Percentiles rank a stretch among this genome's conserved stretches.
Evolutionary conservation across 2,888 invertebrate species (phyloP).

Genomic region (Eumacrocentrus americanus): DNA sequence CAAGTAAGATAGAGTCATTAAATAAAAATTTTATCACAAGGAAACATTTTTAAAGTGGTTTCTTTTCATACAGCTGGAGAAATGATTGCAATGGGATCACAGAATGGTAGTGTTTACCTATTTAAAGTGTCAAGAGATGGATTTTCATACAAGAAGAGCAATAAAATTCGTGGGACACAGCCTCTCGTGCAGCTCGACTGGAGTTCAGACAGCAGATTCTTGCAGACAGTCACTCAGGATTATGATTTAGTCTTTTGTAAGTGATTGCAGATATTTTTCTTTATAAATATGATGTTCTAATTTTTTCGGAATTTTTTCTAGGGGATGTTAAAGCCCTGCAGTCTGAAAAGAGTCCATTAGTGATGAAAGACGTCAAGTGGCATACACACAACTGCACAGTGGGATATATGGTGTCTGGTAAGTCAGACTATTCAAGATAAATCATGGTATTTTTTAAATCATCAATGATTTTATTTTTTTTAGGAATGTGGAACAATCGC

Average conservation of each 20-base stretch:
- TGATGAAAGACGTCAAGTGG: conserved; percentile 92
- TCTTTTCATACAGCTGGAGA: conserved; percentile 72
- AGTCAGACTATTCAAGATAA: conserved; percentile 37
- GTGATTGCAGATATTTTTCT: conserved; percentile 60
- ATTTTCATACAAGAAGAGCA: conserved; percentile 87
- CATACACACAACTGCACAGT: conserved; percentile 85
- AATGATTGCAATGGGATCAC: conserved; percentile 86
- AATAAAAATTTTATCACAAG: neutral
- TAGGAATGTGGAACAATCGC: conserved; percentile 88
- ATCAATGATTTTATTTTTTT: conserved; percentile 2
- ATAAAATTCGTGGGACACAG: conserved; percentile 85
- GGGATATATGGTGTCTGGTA: conserved; percentile 85
- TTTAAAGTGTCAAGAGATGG: conserved; percentile 88
- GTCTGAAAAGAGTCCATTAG: conserved; percentile 85
- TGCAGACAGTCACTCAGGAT: conserved; percentile 89
- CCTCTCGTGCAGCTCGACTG: conserved; percentile 87
- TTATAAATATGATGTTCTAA: neutral
- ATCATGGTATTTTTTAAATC: neutral
- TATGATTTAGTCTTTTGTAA: conserved; percentile 88
- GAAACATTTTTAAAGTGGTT: neutral
- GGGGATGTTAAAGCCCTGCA: conserved; percentile 90
- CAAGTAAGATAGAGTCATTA: conserved; percentile 67
- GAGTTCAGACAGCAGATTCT: conserved; percentile 86
- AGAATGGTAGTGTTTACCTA: conserved; percentile 84
- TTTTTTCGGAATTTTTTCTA: conserved; percentile 48